Evolutionary conservation across 2,113 vertebrate genomes (phyloP).

Genomic region (Brachyistius frenatus): DNA sequence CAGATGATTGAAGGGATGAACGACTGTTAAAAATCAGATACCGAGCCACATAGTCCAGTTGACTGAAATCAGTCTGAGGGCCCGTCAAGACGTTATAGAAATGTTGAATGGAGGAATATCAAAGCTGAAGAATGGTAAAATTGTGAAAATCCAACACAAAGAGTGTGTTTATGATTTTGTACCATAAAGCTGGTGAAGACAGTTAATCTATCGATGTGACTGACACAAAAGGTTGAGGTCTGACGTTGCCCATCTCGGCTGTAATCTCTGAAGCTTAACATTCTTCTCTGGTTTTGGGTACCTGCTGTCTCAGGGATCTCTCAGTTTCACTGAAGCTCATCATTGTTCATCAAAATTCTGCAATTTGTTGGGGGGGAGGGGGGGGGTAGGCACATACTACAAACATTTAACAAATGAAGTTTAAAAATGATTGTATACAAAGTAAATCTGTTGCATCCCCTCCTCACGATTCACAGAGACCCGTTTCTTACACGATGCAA

Average conservation of each 20-base stretch:
- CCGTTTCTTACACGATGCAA: slow-evolving; percentile 30
- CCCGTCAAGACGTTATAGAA: not conserved
- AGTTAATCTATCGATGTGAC: slow-evolving; percentile 29
- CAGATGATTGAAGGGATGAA: not conserved
- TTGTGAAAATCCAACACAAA: slow-evolving; percentile 30
- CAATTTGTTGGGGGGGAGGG: not conserved
- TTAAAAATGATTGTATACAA: slow-evolving; percentile 34
- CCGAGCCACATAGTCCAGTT: not conserved
- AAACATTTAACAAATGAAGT: slow-evolving; percentile 48
- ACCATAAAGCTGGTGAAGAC: slow-evolving; percentile 62
- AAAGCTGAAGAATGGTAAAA: not conserved
- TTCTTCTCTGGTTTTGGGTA: slow-evolving; percentile 42
- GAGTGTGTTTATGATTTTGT: not conserved
- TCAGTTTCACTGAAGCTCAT: slow-evolving; percentile 41
- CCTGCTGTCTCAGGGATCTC: slow-evolving; percentile 34
- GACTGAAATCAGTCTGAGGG: slow-evolving; percentile 2
- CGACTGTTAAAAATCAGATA: not conserved
- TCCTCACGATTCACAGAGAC: slow-evolving; percentile 28
- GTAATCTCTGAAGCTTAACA: slow-evolving; percentile 50
- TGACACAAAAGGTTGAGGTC: slow-evolving; percentile 53
- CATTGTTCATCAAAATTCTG: slow-evolving; percentile 20
- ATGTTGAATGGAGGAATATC: slow-evolving; percentile 11
- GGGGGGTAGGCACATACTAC: slow-evolving; percentile 45
- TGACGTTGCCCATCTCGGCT: slow-evolving; percentile 41
- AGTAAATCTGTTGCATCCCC: slow-evolving; percentile 40